Percentiles rank a stretch among this genome's conserved stretches.
Evolutionary conservation across 2,113 vertebrate genomes (phyloP).

Genomic region (Clarias gariepinus): DNA sequence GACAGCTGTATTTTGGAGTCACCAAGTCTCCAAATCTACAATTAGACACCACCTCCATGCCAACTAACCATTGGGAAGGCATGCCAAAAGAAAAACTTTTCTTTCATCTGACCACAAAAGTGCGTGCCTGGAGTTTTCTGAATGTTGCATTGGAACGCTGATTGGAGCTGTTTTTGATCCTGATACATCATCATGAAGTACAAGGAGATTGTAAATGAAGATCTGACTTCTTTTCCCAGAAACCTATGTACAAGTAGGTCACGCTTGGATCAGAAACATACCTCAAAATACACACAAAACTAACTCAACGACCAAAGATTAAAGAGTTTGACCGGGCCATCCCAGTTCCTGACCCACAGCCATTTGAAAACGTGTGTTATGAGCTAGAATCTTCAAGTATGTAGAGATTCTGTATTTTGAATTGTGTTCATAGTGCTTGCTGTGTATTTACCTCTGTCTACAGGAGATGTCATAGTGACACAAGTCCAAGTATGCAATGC

Average conservation of each 20-base stretch:
- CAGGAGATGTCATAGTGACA: not conserved
- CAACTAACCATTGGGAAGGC: not conserved
- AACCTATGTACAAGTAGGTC: not conserved
- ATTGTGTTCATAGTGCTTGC: not conserved
- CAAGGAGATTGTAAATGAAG: not conserved
- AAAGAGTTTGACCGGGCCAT: not conserved
- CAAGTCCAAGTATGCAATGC: not conserved
- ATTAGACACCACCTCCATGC: conserved; percentile 13
- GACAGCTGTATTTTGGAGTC: not conserved
- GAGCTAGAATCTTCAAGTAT: not conserved
- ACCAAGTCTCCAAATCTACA: not conserved
- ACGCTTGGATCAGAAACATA: not conserved
- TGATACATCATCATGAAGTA: not conserved
- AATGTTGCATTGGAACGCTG: not conserved
- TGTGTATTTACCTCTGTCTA: not conserved
- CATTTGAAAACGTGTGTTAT: not conserved
- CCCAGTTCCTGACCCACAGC: not conserved
- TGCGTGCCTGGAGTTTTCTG: not conserved
- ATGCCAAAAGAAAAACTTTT: not conserved
- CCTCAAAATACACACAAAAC: not conserved
- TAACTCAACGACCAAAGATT: not conserved
- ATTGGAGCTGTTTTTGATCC: not conserved
- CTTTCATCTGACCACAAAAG: conserved; percentile 8
- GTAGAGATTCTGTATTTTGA: not conserved
- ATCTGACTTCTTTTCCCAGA: not conserved